These are phyloP conservation scores for Lycodopsis pacificus DNA, from an alignment of 2,797 vertebrate species.

Conservation along the genomic window DNA sequence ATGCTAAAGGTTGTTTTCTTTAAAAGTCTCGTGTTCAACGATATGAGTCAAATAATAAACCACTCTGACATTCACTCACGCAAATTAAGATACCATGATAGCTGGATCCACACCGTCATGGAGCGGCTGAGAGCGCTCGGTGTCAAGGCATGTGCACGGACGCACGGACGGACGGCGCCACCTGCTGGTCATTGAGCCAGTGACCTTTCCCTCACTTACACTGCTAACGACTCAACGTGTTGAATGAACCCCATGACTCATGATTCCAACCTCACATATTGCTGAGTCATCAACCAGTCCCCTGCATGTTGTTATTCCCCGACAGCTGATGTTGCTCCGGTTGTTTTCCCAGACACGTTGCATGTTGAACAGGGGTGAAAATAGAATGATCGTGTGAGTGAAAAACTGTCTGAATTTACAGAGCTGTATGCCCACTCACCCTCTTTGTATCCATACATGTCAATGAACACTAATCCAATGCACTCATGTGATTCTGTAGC, in stretches of 20 bases:
- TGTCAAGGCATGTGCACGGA: not conserved
- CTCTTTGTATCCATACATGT: not conserved
- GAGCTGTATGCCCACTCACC: not conserved
- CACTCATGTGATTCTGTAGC: not conserved
- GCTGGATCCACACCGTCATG: not conserved
- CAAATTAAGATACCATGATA: constrained; percentile 23
- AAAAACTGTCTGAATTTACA: not conserved
- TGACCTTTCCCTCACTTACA: constrained; percentile 17
- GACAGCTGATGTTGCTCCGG: constrained; percentile 36
- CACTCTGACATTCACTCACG: constrained; percentile 41
- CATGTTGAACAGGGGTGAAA: not conserved
- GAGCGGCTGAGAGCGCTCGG: not conserved
- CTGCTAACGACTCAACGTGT: constrained; percentile 44
- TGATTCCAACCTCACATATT: constrained; percentile 16
- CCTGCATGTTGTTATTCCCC: constrained; percentile 31
- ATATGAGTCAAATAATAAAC: constrained; percentile 29
- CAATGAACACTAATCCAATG: not conserved
- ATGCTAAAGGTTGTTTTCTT: constrained; percentile 2
- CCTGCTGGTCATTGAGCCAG: constrained; percentile 58
- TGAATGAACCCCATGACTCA: constrained; percentile 64
- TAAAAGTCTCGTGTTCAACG: not conserved
- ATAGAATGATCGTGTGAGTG: not conserved
- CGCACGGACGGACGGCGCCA: constrained; percentile 40
- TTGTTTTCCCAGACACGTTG: not conserved
- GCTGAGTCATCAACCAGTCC: constrained; percentile 58